Base-by-base conservation (phyloP, 2,797 vertebrate species). In the Myotis myotis region DNA sequence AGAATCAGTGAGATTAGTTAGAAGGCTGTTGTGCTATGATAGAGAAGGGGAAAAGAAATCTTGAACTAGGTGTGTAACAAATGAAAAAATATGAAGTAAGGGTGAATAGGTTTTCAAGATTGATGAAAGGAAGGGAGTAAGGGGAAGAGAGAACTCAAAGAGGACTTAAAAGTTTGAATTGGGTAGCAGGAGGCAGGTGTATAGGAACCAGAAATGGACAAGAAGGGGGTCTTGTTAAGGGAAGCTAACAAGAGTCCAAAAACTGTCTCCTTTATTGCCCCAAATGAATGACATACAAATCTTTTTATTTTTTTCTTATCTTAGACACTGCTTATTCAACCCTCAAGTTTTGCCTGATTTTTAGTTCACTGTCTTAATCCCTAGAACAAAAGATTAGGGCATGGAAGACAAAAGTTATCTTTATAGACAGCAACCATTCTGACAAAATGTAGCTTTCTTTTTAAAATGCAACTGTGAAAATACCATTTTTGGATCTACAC, bases 381-480 rank as follows among this genome's bases (percentile, higher is more conserved):
- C 5, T 91, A 95, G 66, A 62, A 87, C 7, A 91, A 76, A 88
- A 89, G n/a, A 70, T 92, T 81, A 75, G 91, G 19, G 5, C 33
- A 57, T 22, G 1, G 79, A 89, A 90, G 82, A 75, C 33, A 89
- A 82, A 86, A 75, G 12, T 68, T 64, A 44, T 51, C 1, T 91
- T 86, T 88, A 64, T 38, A 80, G 72, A 75, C 20, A 84, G n/a
- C 23, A 93, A 51, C 8, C 6, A 64, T 85, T 75, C 41, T 74
- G n/a, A 70, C 28, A 94, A 91, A 93, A 75, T 71, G 72, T 75
- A 38, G 6, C 19, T 72, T 79, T 22, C 38, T 57, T 85, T 89
- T 94, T 81, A 23, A 89, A 89, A 72, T 66, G 88, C 22, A 89
- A 20, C n/a, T 57, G 5, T 92, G 86, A 83, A 81, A 94, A 16